phyloP scores from a whole-genome alignment of 2,797 vertebrate genomes.

The Poliocrania exsul region DNA sequence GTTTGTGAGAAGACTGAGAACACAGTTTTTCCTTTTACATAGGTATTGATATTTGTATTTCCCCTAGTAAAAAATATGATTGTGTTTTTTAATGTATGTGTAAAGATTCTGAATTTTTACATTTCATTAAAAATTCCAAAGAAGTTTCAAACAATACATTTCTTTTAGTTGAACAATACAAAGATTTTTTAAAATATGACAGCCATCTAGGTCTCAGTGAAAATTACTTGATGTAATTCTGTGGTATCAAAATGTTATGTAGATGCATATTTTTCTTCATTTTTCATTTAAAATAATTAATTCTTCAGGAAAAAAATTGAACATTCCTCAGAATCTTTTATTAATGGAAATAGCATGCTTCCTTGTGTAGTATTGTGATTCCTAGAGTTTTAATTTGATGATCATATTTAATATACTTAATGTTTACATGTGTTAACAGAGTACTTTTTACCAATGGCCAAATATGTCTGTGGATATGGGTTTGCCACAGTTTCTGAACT shows the following conservation, averaged over 20 bases:
- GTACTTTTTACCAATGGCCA: background rate
- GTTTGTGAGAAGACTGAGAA: background rate
- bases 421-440: background rate
- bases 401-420: background rate
- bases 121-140: background rate
- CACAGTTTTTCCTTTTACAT: background rate
- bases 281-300: background rate
- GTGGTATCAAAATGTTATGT: background rate
- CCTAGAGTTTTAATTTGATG: background rate
- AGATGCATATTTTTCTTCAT: background rate
- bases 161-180: background rate
- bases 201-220: background rate
- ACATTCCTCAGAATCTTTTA: background rate
- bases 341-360: background rate
- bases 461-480: too few relatives aligned
- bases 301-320: background rate
- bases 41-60: background rate
- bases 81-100: background rate
- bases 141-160: background rate
- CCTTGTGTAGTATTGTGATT: background rate
- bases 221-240: background rate
- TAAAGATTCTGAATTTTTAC: background rate
- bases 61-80: background rate
- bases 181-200: background rate
- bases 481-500: background rate